These are phyloP conservation scores for Mustela lutreola DNA, from an alignment of 2,113 vertebrate genomes.

Conservation along the genomic window DNA sequence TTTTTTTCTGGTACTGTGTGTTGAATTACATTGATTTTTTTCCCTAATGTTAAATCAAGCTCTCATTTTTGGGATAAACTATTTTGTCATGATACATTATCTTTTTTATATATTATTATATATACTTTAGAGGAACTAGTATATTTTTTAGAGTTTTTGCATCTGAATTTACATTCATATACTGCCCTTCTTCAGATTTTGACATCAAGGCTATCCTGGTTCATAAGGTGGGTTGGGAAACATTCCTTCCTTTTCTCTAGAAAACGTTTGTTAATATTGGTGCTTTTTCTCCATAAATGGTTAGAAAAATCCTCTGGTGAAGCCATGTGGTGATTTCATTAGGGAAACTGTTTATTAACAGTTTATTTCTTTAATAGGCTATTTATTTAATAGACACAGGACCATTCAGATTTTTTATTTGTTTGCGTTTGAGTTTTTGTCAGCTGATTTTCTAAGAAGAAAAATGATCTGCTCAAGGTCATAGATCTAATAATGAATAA, in stretches of 20 bases:
- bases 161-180: background rate
- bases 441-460: conserved; percentile 21
- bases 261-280: background rate
- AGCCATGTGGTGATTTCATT: background rate
- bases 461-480: conserved; percentile 17
- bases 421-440: conserved; percentile 30
- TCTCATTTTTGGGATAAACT: conserved; percentile 31
- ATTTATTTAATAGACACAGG: background rate
- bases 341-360: conserved; percentile 30
- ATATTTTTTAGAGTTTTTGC: conserved; percentile 6
- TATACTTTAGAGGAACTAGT: background rate
- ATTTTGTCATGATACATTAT: background rate
- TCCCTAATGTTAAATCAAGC: background rate
- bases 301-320: conserved; percentile 28
- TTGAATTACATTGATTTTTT: conserved; percentile 14
- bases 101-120: background rate
- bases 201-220: background rate
- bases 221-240: conserved; percentile 44
- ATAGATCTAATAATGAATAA: conserved; percentile 5
- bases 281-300: conserved; percentile 18
- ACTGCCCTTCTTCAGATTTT: background rate
- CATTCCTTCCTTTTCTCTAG: background rate
- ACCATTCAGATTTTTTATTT: conserved; percentile 24
- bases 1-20: background rate
- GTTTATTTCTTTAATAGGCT: conserved; percentile 12